These are phyloP conservation scores for Penelope pileata DNA, from an alignment of 2,113 vertebrate genomes.

Conservation along the genomic window DNA sequence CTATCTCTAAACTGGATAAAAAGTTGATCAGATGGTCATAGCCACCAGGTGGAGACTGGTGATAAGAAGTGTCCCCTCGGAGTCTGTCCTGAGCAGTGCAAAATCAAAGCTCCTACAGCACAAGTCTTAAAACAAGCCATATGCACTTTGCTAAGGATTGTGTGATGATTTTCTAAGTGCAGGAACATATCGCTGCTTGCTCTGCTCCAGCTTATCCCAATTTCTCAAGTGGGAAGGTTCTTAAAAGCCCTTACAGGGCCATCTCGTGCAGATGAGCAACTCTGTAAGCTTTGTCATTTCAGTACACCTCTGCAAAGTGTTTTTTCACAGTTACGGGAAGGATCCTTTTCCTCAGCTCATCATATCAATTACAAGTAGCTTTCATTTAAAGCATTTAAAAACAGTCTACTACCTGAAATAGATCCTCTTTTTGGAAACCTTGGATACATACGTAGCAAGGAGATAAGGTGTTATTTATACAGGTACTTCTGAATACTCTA, in stretches of 20 bases:
- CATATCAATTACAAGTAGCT: not conserved
- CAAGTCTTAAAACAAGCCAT: not conserved
- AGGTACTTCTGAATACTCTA: slow-evolving; percentile 38
- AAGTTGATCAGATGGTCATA: too few species aligned
- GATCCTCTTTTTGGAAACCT: not conserved
- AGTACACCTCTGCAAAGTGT: not conserved
- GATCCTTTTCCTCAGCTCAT: not conserved
- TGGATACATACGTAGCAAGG: not conserved
- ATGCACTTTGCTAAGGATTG: not conserved
- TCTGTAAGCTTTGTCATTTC: not conserved
- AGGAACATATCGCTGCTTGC: not conserved
- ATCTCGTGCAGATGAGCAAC: not conserved
- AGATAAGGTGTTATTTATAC: not conserved
- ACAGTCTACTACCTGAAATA: not conserved
- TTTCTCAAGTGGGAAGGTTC: not conserved
- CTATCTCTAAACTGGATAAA: too few species aligned
- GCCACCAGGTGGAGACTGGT: too few species aligned
- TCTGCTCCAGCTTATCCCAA: not conserved
- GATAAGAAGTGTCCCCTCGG: too few species aligned
- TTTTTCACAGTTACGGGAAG: not conserved
- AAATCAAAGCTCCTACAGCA: not conserved
- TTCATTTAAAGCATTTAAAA: not conserved
- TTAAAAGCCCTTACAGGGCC: not conserved
- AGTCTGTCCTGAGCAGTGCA: not conserved
- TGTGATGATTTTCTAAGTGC: not conserved